Percentiles rank a stretch among this genome's conserved stretches.
phyloP scores from a whole-genome alignment of 2,797 vertebrate genomes.

The Coilia nasus region DNA sequence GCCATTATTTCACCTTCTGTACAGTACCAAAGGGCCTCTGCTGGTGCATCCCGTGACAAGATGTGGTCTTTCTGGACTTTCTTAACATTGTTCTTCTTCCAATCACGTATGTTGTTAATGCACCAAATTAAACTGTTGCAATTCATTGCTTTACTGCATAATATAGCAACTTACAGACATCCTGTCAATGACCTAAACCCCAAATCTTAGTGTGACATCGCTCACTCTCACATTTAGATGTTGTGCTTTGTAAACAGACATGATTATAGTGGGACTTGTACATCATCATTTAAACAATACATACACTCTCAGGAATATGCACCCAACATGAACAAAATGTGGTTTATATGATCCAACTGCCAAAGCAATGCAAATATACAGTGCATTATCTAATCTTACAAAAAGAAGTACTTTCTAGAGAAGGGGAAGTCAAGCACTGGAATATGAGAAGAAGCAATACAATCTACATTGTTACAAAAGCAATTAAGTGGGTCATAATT shows the following conservation, averaged over 20 bases:
- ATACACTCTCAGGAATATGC: background rate
- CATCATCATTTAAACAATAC: background rate
- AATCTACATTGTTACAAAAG: slow-evolving; percentile 13
- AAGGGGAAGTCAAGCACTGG: background rate
- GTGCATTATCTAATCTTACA: background rate
- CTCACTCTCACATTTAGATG: background rate
- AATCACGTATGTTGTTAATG: background rate
- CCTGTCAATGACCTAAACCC: background rate
- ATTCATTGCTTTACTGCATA: background rate
- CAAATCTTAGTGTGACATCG: background rate
- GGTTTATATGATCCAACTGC: background rate
- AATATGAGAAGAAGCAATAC: background rate
- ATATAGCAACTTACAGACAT: background rate
- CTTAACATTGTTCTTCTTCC: background rate
- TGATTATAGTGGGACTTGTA: background rate
- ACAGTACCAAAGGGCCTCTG: slow-evolving; percentile 1
- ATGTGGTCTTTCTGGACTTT: background rate
- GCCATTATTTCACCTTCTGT: slow-evolving; percentile 34
- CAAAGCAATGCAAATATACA: background rate
- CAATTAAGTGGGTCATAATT: slow-evolving; percentile 8
- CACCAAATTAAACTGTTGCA: background rate
- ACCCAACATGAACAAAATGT: background rate
- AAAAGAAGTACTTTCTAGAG: background rate
- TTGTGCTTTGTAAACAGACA: background rate
- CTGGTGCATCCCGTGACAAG: background rate